Percentiles rank a stretch among this genome's conserved stretches.
These are phyloP conservation scores for Cygnus atratus DNA, from an alignment of 2,113 vertebrate species.

Conservation along the genomic window DNA sequence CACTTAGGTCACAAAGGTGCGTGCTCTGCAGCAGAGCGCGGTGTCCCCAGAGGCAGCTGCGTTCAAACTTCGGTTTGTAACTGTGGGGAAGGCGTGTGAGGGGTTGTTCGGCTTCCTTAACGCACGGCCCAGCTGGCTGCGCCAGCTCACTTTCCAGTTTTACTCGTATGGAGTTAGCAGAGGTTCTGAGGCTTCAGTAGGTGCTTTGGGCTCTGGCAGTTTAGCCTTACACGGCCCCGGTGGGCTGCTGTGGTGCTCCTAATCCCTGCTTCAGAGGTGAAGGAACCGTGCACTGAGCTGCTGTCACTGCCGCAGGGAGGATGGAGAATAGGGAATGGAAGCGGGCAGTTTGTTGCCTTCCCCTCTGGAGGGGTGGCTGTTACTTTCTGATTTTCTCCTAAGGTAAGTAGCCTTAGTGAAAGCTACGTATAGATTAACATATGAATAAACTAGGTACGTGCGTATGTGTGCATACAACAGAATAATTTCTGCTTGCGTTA, in stretches of 20 bases:
- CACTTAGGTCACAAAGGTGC: not conserved
- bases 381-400: not conserved
- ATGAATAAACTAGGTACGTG: not conserved
- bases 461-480: rapidly evolving
- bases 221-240: not conserved
- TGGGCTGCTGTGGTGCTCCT: not conserved
- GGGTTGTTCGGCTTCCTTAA: rapidly evolving
- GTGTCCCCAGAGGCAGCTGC: not conserved
- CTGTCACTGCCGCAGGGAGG: not conserved
- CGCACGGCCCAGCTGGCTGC: rapidly evolving
- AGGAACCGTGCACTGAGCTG: not conserved
- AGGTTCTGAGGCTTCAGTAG: not conserved
- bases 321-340: not conserved
- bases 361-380: rapidly evolving
- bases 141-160: rapidly evolving
- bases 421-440: rapidly evolving
- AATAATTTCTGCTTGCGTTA: not conserved
- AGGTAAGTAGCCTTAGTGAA: not conserved
- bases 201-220: not conserved
- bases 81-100: rapidly evolving
- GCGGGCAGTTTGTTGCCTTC: not conserved
- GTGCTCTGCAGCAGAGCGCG: not conserved
- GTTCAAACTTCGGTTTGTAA: not conserved
- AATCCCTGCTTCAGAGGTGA: not conserved
- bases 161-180: not conserved